Percentiles rank a stretch among this genome's conserved stretches.
These are phyloP conservation scores for Aspidiotus destructor DNA, from an alignment of 2,888 invertebrate genomes.

Conservation along the genomic window DNA sequence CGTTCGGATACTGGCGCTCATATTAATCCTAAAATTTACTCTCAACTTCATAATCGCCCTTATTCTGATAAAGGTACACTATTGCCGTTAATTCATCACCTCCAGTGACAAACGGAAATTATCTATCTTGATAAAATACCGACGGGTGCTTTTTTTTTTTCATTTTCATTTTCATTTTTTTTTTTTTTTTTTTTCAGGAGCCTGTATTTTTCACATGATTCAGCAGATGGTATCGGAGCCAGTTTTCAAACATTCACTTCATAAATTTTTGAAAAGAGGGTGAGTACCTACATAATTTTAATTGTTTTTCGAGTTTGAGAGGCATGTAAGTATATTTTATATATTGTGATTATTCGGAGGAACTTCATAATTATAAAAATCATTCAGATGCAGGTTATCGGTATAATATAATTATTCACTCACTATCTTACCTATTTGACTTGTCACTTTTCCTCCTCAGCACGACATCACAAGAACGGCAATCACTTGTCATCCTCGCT, in stretches of 20 bases:
- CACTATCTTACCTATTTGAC: not conserved
- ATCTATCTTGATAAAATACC: not conserved
- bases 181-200: constrained; percentile 10
- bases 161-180: too few species aligned
- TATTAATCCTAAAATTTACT: constrained; percentile 11
- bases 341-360: too few species aligned
- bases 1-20: not conserved
- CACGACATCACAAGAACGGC: too few species aligned
- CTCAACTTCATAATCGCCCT: constrained; percentile 6
- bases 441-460: too few species aligned
- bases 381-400: not conserved
- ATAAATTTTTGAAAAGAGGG: constrained; percentile 11
- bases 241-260: constrained; percentile 6
- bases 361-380: too few species aligned
- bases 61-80: constrained; percentile 16
- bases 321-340: too few species aligned
- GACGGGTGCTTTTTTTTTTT: not conserved
- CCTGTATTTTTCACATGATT: constrained; percentile 21
- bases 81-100: not conserved
- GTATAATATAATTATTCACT: not conserved
- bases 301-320: too few species aligned
- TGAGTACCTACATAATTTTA: too few species aligned
- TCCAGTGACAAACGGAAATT: not conserved
- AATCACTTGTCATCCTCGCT: too few species aligned
- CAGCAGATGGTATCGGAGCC: constrained; percentile 20